Base-by-base conservation (phyloP, 1,140 invertebrate species). In the Rhizoglyphus robini region DNA sequence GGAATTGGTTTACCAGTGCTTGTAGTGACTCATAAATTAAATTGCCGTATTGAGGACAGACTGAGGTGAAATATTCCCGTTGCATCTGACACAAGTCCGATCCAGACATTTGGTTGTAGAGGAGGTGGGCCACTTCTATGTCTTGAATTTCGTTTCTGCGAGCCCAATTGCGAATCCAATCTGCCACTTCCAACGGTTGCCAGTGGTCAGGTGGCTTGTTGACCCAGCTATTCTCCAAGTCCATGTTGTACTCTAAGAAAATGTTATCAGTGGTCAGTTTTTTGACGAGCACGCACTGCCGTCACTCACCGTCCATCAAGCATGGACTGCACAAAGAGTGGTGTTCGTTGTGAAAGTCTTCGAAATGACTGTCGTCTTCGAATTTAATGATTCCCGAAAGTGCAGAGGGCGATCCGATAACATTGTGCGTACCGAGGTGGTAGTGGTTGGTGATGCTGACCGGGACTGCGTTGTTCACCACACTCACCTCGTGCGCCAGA, bases 81-180 rank as follows among this genome's bases (percentile, higher is more conserved):
- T 67, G 36, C 34, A 71, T 41, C n/a, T 54, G 38, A 63, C 70
- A 71, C 13, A 71, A 41, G 3, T 65, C 67, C 47, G 64, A 67
- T n/a, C 70, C 70, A 30, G 63, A 61, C 68, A 69, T 67, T n/a
- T 68, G 29, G 51, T 69, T 65, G 13, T 58, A 36, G 36, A 71
- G 64, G 23, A 63, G 61, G 11, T 71, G 69, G 4, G 69, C 36
- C 20, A 70, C 65, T 4, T 69, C 54, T 0, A 69, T 34, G 31
- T 71, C 70, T 3, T 68, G 51, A 13, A 62, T 58, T 3, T 65
- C 62, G 29, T 68, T 51, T 25, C 60, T 49, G 3, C 8, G n/a
- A n/a, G 70, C 69, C 70, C 70, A 71, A 23, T 47, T 59, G 1
- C 68, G 49, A n/a, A 71, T 65, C 68, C 68, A 71, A 5, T 71